Evolutionary conservation across 2,888 invertebrate species (phyloP).

Genomic region (Xestobium rufovillosum): DNA sequence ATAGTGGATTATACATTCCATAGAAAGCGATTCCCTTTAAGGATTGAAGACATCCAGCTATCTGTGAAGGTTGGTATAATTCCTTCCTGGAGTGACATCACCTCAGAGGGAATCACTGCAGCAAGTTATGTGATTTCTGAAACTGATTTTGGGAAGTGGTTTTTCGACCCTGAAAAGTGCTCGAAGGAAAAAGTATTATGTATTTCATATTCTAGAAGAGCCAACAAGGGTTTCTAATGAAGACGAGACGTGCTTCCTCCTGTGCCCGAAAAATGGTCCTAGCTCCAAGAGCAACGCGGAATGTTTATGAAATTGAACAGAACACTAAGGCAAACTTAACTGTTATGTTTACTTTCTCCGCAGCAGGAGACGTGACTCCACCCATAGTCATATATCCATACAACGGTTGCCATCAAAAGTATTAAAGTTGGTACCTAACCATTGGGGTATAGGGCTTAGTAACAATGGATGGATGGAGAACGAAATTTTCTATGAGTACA

Average conservation of each 20-base stretch:
- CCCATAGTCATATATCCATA: slow-evolving; percentile 36
- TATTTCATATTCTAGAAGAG: too few species aligned
- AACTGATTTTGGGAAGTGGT: too few species aligned
- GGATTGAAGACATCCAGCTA: too few species aligned
- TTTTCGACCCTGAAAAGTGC: too few species aligned
- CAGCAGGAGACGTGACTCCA: slow-evolving; percentile 29
- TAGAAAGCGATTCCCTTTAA: too few species aligned
- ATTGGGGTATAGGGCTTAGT: slow-evolving; percentile 36
- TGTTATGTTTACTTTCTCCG: slow-evolving; percentile 35
- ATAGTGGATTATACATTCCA: too few species aligned
- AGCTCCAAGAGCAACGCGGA: slow-evolving; percentile 18
- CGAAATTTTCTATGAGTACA: slow-evolving; percentile 38
- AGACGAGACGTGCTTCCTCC: slow-evolving; percentile 33
- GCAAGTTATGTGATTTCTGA: too few species aligned
- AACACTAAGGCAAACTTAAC: slow-evolving; percentile 31
- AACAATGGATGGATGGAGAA: slow-evolving; percentile 40
- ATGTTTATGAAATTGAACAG: slow-evolving; percentile 31
- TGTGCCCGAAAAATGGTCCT: slow-evolving; percentile 30
- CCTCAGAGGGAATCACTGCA: too few species aligned
- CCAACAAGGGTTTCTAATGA: slow-evolving; percentile 31
- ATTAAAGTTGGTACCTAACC: slow-evolving; percentile 29
- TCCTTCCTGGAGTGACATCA: too few species aligned
- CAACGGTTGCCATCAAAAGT: slow-evolving; percentile 33
- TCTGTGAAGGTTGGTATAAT: too few species aligned
- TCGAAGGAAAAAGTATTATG: too few species aligned